These are phyloP conservation scores for Diachasmimorpha longicaudata DNA, from an alignment of 1,140 invertebrate species.

Conservation along the genomic window DNA sequence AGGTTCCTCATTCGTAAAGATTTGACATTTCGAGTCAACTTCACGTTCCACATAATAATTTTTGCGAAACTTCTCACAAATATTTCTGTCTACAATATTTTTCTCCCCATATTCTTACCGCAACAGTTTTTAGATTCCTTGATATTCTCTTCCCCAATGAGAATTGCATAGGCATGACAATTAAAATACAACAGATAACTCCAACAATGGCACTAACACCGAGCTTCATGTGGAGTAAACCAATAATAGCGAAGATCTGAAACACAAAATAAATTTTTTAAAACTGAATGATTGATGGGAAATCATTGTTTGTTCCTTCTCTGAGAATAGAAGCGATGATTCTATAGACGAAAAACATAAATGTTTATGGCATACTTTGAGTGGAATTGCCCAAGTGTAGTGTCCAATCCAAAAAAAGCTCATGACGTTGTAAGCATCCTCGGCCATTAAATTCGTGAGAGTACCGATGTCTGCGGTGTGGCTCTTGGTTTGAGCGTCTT, in stretches of 20 bases:
- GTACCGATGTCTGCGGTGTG: conserved; percentile 68
- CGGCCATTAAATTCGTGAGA: conserved; percentile 82
- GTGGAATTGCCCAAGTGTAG: conserved; percentile 84
- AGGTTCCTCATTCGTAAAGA: too few species aligned
- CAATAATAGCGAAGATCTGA: conserved; percentile 76
- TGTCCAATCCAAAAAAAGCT: conserved; percentile 84
- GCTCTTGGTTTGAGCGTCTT: conserved; percentile 45
- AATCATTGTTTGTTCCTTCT: not conserved
- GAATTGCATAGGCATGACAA: conserved; percentile 77
- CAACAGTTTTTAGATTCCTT: conserved; percentile 70
- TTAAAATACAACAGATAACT: conserved; percentile 70
- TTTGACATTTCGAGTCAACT: too few species aligned
- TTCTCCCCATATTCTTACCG: too few species aligned
- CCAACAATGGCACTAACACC: conserved; percentile 81
- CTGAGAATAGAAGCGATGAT: not conserved
- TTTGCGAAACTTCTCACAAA: too few species aligned
- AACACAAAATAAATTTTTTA: conserved; percentile 21
- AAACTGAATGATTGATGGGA: not conserved
- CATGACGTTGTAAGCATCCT: conserved; percentile 84
- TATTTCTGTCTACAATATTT: too few species aligned
- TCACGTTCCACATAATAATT: too few species aligned
- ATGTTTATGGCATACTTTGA: conserved; percentile 68
- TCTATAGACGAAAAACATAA: not conserved
- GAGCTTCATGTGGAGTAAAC: conserved; percentile 77
- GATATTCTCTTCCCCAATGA: conserved; percentile 76